phyloP scores from a whole-genome alignment of 2,113 vertebrate species.

The Sinocyclocheilus anophthalmus region DNA sequence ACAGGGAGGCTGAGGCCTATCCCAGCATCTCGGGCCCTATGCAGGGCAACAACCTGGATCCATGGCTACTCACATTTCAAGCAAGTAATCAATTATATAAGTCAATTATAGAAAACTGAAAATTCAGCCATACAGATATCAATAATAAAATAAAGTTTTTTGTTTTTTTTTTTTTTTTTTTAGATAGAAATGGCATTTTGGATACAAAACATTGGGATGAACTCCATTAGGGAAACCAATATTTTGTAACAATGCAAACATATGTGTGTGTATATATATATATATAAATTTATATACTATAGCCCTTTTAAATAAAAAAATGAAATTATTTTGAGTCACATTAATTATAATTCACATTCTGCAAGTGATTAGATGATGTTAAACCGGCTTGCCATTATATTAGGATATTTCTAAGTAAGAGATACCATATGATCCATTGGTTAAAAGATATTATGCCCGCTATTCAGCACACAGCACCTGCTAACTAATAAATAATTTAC shows the following conservation, averaged over 20 bases:
- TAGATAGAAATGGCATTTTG: too few species aligned
- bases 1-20: too few species aligned
- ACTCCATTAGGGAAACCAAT: background rate
- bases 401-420: background rate
- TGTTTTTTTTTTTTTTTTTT: too few species aligned
- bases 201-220: too few species aligned
- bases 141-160: too few species aligned
- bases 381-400: background rate
- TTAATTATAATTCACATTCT: background rate
- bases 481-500: background rate
- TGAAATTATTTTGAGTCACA: background rate
- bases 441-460: background rate
- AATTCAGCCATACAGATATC: background rate
- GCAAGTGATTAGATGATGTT: background rate
- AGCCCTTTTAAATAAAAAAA: too few species aligned
- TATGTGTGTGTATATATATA: too few species aligned
- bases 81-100: too few species aligned
- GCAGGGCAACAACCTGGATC: background rate
- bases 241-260: too few species aligned
- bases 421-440: background rate
- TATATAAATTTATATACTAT: too few species aligned
- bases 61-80: background rate
- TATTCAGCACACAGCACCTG: background rate
- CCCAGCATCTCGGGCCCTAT: too few species aligned
- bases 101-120: background rate